These are phyloP conservation scores for Planiliza haematocheilus DNA, from an alignment of 2,113 vertebrate species.

Conservation along the genomic window DNA sequence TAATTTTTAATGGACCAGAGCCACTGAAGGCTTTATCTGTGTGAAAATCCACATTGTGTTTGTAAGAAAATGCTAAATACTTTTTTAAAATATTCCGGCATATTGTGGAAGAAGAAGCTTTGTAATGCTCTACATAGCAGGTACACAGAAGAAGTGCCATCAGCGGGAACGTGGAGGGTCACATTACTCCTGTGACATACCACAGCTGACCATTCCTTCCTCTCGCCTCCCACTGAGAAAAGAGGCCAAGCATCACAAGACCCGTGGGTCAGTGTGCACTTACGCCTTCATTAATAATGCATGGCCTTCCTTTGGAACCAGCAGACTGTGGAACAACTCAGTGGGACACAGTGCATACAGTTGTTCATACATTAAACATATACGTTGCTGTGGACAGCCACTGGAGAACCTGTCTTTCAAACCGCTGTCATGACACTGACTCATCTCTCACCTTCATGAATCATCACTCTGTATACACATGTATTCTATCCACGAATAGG, in stretches of 20 bases:
- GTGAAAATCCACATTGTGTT: neutral
- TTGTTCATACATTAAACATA: constrained; percentile 63
- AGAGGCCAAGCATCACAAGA: constrained; percentile 41
- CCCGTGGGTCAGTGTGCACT: constrained; percentile 64
- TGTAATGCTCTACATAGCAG: too few relatives aligned
- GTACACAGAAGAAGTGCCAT: neutral
- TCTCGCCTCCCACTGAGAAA: constrained; percentile 35
- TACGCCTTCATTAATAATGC: constrained; percentile 73
- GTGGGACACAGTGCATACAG: constrained; percentile 31
- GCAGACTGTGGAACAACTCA: constrained; percentile 52
- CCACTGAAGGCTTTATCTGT: neutral
- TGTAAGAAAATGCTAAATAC: neutral
- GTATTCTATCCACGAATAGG: neutral
- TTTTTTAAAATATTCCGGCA: too few relatives aligned
- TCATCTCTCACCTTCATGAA: neutral
- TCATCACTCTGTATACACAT: neutral
- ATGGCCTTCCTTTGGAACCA: constrained; percentile 69
- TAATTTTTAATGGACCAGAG: neutral
- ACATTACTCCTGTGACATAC: constrained; percentile 28
- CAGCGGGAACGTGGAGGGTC: constrained; percentile 11
- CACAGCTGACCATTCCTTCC: neutral
- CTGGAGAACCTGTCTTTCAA: constrained; percentile 10
- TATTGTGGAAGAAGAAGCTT: neutral
- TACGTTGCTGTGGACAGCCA: constrained; percentile 4
- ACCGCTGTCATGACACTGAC: constrained; percentile 16